Percentiles rank a stretch among this genome's conserved stretches.
Conservation (phyloP, 2,113 vertebrate genomes). For the Xenotilapia flavipinnis region DNA sequence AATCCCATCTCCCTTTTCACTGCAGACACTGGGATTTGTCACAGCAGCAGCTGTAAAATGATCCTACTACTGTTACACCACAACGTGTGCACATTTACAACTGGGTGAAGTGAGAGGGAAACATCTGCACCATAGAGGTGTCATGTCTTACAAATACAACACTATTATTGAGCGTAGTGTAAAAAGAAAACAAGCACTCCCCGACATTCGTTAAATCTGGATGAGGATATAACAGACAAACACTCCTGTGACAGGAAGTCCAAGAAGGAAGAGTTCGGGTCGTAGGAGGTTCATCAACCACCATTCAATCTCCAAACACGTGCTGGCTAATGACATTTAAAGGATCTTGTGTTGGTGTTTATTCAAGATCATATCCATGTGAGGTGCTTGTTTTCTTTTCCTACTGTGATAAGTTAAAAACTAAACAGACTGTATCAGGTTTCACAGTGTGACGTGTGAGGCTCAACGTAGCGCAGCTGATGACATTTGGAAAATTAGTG, state of each 20-base stretch:
- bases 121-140: background rate
- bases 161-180: background rate
- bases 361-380: background rate
- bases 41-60: background rate
- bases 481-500: background rate
- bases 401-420: background rate
- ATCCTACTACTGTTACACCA: background rate
- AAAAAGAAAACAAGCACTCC: background rate
- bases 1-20: background rate
- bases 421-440: background rate
- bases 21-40: background rate
- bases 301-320: background rate
- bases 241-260: background rate
- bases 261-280: background rate
- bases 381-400: background rate
- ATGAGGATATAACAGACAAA: background rate
- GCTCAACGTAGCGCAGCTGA: background rate
- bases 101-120: background rate
- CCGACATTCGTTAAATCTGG: background rate
- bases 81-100: background rate
- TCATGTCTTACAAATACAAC: background rate
- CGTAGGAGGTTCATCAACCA: background rate
- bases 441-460: background rate
- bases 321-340: background rate
- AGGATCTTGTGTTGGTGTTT: background rate